Percentiles rank a stretch among this genome's conserved stretches.
Conservation (phyloP, 2,888 invertebrate species). For the Pandemis corylana region DNA sequence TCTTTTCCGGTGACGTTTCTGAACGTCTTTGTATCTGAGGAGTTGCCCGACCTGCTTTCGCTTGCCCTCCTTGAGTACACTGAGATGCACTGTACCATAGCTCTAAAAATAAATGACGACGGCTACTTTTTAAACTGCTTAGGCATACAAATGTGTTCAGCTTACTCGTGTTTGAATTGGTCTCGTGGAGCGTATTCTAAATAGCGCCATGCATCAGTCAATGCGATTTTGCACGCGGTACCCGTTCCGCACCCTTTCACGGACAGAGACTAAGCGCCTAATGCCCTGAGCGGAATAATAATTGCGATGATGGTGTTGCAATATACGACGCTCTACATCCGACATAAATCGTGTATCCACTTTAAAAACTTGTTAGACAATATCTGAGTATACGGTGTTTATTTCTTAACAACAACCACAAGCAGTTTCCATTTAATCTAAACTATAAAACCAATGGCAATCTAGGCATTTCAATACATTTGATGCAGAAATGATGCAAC, state of each 20-base stretch:
- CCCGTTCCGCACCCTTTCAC: constrained; percentile 32
- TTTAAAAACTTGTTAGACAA: background rate
- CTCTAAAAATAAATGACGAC: background rate
- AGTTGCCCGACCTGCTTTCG: too few species aligned
- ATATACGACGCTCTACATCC: background rate
- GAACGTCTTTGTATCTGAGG: too few species aligned
- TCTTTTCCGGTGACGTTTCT: too few species aligned
- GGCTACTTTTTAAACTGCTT: background rate
- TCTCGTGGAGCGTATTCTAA: constrained; percentile 5
- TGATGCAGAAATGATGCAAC: too few species aligned
- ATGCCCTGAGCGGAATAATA: constrained; percentile 32
- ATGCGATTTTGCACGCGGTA: constrained; percentile 38
- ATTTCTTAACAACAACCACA: too few species aligned
- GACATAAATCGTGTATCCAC: background rate
- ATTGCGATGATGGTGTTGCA: constrained; percentile 10
- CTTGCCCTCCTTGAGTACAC: too few species aligned
- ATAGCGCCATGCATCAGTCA: constrained; percentile 37
- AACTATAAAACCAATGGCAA: too few species aligned
- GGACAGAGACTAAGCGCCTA: constrained; percentile 24
- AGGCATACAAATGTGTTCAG: background rate
- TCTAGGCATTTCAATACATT: too few species aligned
- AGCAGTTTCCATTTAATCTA: too few species aligned
- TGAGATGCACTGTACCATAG: background rate
- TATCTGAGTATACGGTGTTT: too few species aligned
- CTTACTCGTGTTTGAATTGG: background rate